These are phyloP conservation scores for Caenorhabditis sinica DNA, from an alignment of 2,888 invertebrate species.

Conservation along the genomic window DNA sequence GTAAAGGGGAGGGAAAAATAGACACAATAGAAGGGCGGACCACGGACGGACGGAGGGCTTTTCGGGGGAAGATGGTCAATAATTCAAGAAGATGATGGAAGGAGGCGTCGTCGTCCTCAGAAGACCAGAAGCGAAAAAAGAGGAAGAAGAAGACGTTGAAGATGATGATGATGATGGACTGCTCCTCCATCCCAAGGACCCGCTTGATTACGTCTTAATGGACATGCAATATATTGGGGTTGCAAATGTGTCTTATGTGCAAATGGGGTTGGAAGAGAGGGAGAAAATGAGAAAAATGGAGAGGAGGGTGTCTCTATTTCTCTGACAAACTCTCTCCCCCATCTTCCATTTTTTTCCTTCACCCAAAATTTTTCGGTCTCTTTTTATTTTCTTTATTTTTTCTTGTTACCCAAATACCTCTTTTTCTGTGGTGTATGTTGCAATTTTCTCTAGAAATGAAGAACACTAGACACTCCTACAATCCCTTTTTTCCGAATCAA, in stretches of 20 bases:
- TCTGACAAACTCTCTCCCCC: slow-evolving; percentile 18
- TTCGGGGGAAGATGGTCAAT: slow-evolving; percentile 24
- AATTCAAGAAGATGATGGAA: slow-evolving; percentile 23
- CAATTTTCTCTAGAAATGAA: too few relatives aligned
- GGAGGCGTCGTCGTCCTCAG: slow-evolving; percentile 3
- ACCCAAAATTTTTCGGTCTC: neutral
- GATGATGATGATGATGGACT: slow-evolving; percentile 16
- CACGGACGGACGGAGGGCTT: neutral
- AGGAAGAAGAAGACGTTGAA: slow-evolving; percentile 9
- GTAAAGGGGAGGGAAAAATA: neutral
- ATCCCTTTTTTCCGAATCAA: too few relatives aligned
- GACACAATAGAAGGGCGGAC: neutral
- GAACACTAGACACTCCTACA: neutral
- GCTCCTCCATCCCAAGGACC: neutral
- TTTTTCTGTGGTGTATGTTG: neutral
- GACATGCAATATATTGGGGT: slow-evolving; percentile 31
- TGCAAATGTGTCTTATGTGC: slow-evolving; percentile 8
- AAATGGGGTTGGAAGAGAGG: slow-evolving; percentile 2
- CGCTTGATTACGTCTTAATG: slow-evolving; percentile 32
- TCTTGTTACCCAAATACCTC: neutral
- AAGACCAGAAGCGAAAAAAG: slow-evolving; percentile 1
- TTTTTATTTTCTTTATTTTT: neutral
- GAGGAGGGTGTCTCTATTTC: slow-evolving; percentile 36
- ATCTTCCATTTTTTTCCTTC: too few relatives aligned
- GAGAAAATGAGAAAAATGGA: slow-evolving; percentile 1